Evolutionary conservation across 92 coral and sea anemone species (phyloP), one percentile per base, ranked within the genome.

Genomic region (Anthopleura xanthogrammica): DNA sequence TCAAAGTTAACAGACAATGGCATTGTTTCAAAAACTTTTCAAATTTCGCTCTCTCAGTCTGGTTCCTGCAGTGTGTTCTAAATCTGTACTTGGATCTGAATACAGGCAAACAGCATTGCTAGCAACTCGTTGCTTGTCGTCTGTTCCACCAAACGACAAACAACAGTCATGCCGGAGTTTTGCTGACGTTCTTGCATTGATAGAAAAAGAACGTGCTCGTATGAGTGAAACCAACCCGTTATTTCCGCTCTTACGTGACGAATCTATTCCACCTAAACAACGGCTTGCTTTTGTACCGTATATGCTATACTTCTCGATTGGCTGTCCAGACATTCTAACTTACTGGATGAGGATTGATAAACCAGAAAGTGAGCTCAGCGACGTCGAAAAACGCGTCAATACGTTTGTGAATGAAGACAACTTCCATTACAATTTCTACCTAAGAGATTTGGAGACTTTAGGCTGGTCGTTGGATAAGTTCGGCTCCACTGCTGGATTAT

Each of bases 291-390:
- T 62, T 12, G 70, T 29, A 6, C 70, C 70, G 12, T 62, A 62
- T 14, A 62, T 62, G 70, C 70, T 62, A 0, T 62, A 62, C 70
- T 62, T 62, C 70, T 62, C 70, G 29, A 62, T 62, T 23, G 70
- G 70, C 2, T 62, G 70, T 23, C 70, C 70, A 3, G 70, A 62
- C 12, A 62, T 62, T 7, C 70, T 62, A n/a, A 62, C 70, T 9
- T 62, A 62, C 70, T 62, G 70, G 70, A 62, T 62, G 70, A 62
- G 70, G 70, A 62, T 62, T 62, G 70, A 62, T 23, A 62, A 62
- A 12, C 70, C 70, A 62, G 70, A 62, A n/a, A 29, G 19, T 8
- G 24, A 62, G 11, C 70, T 62, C 11, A 62, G 14, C 4, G 70
- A 62, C 70, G 19, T 62, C 29, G 70, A 62, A 62, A 62, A 23